Evolutionary conservation across 2,113 vertebrate species (phyloP), one percentile per base, ranked within the genome.

Genomic region (Hemiprocne comata): DNA sequence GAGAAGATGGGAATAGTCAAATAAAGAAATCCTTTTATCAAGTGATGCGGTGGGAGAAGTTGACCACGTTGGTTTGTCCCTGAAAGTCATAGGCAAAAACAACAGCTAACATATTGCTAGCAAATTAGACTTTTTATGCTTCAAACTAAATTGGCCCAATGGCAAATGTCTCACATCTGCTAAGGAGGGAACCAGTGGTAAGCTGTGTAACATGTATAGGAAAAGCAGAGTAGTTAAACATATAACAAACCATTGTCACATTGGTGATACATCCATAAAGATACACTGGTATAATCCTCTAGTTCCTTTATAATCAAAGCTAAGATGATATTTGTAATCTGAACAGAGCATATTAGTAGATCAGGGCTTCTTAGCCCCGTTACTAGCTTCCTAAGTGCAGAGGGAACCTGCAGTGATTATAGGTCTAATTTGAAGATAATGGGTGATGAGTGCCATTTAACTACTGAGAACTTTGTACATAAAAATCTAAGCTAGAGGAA

Each of bases 401-500:
- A 82, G 8, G 24, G n/a, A 86, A 72, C 50, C 57, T 71, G 13
- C 14, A 85, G 36, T 36, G 24, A 57, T 40, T 69, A 64, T 19
- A 33, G 10, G 48, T 78, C 74, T 62, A 29, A 66, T 65, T 94
- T 90, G 66, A 78, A 81, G 29, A 38, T 65, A 76, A 88, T n/a
- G 67, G 62, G 28, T 46, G 50, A 44, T 62, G 13, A 81, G 19
- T 77, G 26, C 24, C 18, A 55, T 69, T 79, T 73, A 79, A 70
- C 25, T 13, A 34, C 4, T 76, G 54, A 54, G 29, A 76, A 42
- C 4, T 46, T 44, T n/a, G 25, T 70, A 79, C 40, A 54, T n/a
- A 87, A 79, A 89, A 89, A 64, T 20, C 24, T 61, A 76, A 93
- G 44, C 11, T 61, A 70, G n/a, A 62, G 5, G 34, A 92, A 85